phyloP scores from a whole-genome alignment of 2,888 invertebrate genomes.

The Chrysolina haemoptera region DNA sequence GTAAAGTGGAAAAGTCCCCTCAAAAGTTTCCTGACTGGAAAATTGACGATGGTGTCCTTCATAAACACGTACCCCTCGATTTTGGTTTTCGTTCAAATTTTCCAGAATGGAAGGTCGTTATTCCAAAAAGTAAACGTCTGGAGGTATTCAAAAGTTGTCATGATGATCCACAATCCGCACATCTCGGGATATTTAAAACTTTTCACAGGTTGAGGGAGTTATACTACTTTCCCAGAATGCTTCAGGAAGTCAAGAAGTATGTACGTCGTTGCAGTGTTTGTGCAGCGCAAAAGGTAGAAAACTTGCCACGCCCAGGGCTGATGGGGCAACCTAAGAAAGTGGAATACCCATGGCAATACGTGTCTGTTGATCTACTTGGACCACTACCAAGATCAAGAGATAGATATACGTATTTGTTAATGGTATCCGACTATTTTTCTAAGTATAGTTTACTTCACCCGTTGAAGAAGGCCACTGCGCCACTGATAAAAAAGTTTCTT shows the following conservation, averaged over 20 bases:
- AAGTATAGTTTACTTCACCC: not conserved
- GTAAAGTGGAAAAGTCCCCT: not conserved
- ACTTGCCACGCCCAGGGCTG: not conserved
- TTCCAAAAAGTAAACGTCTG: not conserved
- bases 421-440: not conserved
- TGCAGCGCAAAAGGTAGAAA: not conserved
- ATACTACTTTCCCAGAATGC: not conserved
- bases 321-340: not conserved
- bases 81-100: not conserved
- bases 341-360: not conserved
- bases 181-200: not conserved
- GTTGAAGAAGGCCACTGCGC: not conserved
- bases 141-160: not conserved
- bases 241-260: not conserved
- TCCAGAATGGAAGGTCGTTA: not conserved
- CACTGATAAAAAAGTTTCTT: not conserved
- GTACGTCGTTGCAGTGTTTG: not conserved
- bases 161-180: not conserved
- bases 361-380: not conserved
- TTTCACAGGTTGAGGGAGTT: not conserved
- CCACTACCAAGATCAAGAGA: not conserved
- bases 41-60: too few relatives aligned
- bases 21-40: not conserved
- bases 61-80: too few relatives aligned
- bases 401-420: not conserved